A percentile compares a stretch with the other conserved stretches of the same genome.
phyloP scores from a whole-genome alignment of 2,888 invertebrate genomes.

The Tillus elongatus region DNA sequence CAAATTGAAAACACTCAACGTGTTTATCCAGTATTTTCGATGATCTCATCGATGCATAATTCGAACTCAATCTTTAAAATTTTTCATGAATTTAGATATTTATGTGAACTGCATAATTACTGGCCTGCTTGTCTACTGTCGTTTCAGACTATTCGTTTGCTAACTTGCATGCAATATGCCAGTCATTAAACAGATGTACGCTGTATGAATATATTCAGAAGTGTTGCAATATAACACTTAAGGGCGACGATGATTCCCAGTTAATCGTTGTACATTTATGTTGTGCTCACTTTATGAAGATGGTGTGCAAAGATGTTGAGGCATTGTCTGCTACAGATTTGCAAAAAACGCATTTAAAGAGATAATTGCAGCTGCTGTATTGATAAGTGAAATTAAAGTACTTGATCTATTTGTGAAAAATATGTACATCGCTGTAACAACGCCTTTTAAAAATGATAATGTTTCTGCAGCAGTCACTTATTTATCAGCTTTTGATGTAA shows the following conservation, averaged over 20 bases:
- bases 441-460: background rate
- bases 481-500: too few species aligned
- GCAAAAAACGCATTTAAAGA: background rate
- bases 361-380: background rate
- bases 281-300: conserved; percentile 11
- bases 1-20: background rate
- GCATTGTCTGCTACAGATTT: background rate
- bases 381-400: background rate
- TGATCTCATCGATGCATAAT: conserved; percentile 2
- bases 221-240: conserved; percentile 1
- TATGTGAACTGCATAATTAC: background rate
- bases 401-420: conserved; percentile 1
- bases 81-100: background rate
- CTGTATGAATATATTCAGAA: conserved; percentile 1
- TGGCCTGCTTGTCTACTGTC: conserved; percentile 5
- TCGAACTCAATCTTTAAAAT: background rate
- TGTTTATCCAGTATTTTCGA: conserved; percentile 2
- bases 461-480: too few species aligned
- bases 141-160: conserved; percentile 3
- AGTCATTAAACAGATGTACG: conserved; percentile 1
- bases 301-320: conserved; percentile 9
- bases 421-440: background rate
- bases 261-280: conserved; percentile 6
- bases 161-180: conserved; percentile 2
- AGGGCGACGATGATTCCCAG: background rate